phyloP scores from a whole-genome alignment of 2,797 vertebrate genomes.

The Acanthurus lineatus region DNA sequence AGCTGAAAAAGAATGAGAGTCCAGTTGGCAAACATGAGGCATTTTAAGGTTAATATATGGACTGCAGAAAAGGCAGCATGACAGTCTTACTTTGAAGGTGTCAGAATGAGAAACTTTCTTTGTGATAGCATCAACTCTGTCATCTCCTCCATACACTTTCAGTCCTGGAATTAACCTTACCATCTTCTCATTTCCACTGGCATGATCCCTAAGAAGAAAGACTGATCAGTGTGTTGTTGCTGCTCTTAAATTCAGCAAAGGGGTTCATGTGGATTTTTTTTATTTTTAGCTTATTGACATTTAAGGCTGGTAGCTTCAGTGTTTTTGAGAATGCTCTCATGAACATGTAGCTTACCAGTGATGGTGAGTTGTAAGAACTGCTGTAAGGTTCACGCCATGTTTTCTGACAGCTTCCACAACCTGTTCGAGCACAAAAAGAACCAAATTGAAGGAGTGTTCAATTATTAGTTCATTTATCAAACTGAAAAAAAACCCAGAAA shows the following conservation, averaged over 20 bases:
- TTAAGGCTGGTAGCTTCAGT: background rate
- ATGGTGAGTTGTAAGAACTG: conserved; percentile 96
- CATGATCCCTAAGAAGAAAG: conserved; percentile 91
- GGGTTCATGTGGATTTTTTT: background rate
- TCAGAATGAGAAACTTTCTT: conserved; percentile 92
- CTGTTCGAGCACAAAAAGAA: conserved; percentile 76
- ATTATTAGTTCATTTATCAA: background rate
- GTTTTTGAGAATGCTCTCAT: background rate
- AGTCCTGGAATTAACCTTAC: conserved; percentile 90
- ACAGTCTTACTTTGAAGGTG: conserved; percentile 89
- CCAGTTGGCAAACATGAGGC: conserved; percentile 5
- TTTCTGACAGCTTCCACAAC: conserved; percentile 93
- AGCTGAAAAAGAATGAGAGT: conserved; percentile 81
- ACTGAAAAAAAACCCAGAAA: background rate
- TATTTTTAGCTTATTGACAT: background rate
- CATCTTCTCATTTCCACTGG: conserved; percentile 96
- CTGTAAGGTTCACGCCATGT: conserved; percentile 92
- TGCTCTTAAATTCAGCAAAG: background rate
- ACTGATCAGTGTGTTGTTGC: background rate
- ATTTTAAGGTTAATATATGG: background rate
- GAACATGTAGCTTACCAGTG: conserved; percentile 89
- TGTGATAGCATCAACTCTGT: conserved; percentile 92
- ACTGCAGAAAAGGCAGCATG: background rate
- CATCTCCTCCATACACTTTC: conserved; percentile 93
- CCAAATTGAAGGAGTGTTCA: background rate